Evolutionary conservation across 1,140 invertebrate genomes (phyloP), one percentile per base, ranked within the genome.

Genomic region (Calycopis cecrops): DNA sequence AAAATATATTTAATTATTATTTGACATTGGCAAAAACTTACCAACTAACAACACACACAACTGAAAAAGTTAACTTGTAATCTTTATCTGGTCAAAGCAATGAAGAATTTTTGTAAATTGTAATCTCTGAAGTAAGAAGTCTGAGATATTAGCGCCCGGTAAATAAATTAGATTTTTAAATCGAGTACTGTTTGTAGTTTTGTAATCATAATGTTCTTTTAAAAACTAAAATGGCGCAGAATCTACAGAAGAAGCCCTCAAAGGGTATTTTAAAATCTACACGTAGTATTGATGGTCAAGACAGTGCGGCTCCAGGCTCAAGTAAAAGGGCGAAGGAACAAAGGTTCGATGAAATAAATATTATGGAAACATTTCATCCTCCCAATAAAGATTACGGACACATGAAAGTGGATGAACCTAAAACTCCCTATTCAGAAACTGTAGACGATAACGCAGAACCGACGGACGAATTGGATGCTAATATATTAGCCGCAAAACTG

Each of bases 311-410:
- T 38, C 89, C 85, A 40, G 85, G 76, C 17, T 80, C 78, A 6
- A 79, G 77, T 73, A 92, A 91, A 84, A 91, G 91, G 72, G 88
- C 87, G 59, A 95, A 94, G 88, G 93, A 93, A 82, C 97, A 96
- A 83, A 96, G 97, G 90, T 99, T 97, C 91, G 98, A 99, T 90
- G 98, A 99, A 90, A 97, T 99, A 93, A 99, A 99, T 88, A 99
- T 99, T 61, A 91, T 99, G 68, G 97, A 97, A 56, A 99, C 99
- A 4, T 92, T 98, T 73, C 98, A 99, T 91, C 98, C 98, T 38
- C 88, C 95, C 28, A 97, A 98, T 79, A 99, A 99, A 89, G 98
- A 99, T 89, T 99, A 99, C 88, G 98, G 98, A 9, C 97, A 98
- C 76, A 99, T 99, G 97, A 99, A 99, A 90, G 98, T 99, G 55